phyloP scores from a whole-genome alignment of 2,888 invertebrate genomes.

The Hydrotaea cyrtoneurina region DNA sequence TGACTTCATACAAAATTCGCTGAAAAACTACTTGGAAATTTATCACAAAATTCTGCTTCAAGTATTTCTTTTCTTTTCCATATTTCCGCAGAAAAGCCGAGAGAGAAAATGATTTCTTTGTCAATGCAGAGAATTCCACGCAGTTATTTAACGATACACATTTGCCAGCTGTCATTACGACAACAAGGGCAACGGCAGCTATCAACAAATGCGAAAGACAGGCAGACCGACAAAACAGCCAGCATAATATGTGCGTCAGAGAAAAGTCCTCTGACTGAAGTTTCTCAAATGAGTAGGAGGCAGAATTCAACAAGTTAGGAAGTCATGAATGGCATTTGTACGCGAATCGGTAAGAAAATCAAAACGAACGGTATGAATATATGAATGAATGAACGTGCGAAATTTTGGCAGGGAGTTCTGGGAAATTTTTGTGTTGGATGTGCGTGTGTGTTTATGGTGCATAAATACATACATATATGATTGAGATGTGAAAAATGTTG shows the following conservation, averaged over 20 bases:
- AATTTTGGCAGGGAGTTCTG: not conserved
- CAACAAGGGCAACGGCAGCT: not conserved
- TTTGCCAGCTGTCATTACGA: not conserved
- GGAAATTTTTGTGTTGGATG: not conserved
- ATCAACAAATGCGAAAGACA: not conserved
- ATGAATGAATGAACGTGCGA: not conserved
- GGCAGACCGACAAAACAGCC: not conserved
- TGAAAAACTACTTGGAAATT: slow-evolving; percentile 3
- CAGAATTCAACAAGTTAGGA: not conserved
- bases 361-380: not conserved
- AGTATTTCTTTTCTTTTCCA: not conserved
- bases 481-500: not conserved
- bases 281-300: not conserved
- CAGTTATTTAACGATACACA: not conserved
- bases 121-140: not conserved
- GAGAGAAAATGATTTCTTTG: not conserved
- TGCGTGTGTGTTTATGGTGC: not conserved
- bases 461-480: not conserved
- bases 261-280: not conserved
- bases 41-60: slow-evolving; percentile 2
- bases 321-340: slow-evolving; percentile 8
- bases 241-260: not conserved
- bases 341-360: not conserved
- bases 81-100: not conserved
- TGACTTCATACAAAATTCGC: not conserved